Conservation (phyloP, 2,797 vertebrate genomes). For the Glyptemys insculpta region DNA sequence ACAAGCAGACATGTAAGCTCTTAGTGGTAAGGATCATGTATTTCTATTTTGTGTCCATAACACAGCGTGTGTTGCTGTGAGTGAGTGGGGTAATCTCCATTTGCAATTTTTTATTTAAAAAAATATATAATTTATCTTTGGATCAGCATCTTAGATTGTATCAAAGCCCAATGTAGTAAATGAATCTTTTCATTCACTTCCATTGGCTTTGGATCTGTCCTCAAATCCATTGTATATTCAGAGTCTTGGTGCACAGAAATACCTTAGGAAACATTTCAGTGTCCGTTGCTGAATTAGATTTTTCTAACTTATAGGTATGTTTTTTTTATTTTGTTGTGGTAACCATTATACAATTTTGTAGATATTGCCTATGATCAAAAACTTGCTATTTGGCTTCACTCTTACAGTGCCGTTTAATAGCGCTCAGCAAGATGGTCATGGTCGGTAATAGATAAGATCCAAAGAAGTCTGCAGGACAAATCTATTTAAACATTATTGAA, state of each 20-base stretch:
- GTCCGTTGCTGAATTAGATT: background rate
- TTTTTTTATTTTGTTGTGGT: background rate
- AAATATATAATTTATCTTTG: background rate
- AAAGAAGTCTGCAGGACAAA: constrained; percentile 8
- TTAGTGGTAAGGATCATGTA: background rate
- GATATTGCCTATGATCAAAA: constrained; percentile 12
- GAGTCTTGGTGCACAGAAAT: background rate
- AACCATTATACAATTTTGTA: background rate
- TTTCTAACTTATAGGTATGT: background rate
- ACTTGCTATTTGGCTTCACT: background rate
- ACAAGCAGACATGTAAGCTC: background rate
- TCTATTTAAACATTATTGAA: constrained; percentile 42
- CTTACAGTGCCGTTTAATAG: background rate
- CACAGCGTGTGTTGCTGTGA: background rate
- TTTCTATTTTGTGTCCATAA: background rate
- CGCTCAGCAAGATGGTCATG: background rate
- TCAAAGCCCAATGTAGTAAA: background rate
- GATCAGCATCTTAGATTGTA: background rate
- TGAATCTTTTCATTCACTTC: background rate
- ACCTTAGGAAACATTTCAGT: background rate
- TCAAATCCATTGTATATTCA: background rate
- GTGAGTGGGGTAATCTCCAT: background rate
- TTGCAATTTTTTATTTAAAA: background rate
- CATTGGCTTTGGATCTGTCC: background rate
- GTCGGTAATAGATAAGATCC: background rate